Conservation (phyloP, 2,113 vertebrate species). For the Oncorhynchus nerka region DNA sequence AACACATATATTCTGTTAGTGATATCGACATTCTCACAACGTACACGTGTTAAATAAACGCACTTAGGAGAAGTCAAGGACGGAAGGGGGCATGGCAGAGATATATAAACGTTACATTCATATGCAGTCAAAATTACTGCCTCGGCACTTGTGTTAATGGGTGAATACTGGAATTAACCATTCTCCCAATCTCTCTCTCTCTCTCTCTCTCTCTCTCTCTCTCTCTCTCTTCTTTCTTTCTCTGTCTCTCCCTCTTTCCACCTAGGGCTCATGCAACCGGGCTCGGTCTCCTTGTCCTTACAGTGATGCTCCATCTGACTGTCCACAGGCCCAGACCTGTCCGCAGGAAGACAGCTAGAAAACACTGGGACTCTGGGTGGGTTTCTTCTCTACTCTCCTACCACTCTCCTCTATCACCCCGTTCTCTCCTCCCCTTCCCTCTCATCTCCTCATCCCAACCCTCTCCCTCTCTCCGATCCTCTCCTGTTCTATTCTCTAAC, state of each 20-base stretch:
- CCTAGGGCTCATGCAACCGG: conserved; percentile 42
- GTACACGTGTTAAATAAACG: too few species aligned
- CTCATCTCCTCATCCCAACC: neutral
- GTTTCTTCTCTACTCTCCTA: conserved; percentile 1
- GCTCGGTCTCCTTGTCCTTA: conserved; percentile 37
- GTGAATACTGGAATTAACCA: too few species aligned
- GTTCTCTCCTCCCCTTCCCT: neutral
- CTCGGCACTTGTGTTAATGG: too few species aligned
- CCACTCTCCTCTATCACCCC: conserved; percentile 6
- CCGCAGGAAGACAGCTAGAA: conserved; percentile 66
- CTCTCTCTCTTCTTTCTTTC: neutral
- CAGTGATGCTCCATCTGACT: conserved; percentile 29
- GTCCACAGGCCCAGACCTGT: conserved; percentile 45
- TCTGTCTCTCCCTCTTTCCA: neutral
- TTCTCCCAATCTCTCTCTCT: too few species aligned
- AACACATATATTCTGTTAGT: too few species aligned
- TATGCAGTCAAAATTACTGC: too few species aligned
- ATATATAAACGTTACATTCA: too few species aligned
- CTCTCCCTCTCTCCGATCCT: neutral
- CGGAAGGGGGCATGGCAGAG: too few species aligned
- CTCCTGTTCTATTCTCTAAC: neutral
- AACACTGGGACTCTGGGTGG: conserved; percentile 32
- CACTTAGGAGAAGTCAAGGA: too few species aligned
- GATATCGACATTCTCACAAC: too few species aligned
- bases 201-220: too few species aligned